Evolutionary conservation across 2,888 invertebrate species (phyloP), one percentile per base, ranked within the genome.

Genomic region (Torymus texanus): DNA sequence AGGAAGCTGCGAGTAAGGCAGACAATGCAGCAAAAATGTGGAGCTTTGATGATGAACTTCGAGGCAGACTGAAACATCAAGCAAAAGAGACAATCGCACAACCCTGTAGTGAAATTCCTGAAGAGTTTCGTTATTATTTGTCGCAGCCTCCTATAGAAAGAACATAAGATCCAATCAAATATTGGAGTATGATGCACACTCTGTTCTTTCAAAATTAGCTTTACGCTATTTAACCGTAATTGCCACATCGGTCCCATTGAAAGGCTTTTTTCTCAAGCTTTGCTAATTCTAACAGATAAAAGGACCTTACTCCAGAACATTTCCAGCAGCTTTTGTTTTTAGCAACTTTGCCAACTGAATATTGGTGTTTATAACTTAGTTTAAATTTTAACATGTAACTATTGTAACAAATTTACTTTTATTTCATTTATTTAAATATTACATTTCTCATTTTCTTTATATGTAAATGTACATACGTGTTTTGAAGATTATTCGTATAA

Each of bases 201-300:
- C 29, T 41, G 14, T 5, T 3, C 16, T 63, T 2, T 2, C 29
- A 14, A 63, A 63, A 29, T 24, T 63, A 63, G 63, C 63, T 2
- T 41, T 29, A 1, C 29, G 63, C 8, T 63, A 63, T 41, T 63
- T 63, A 63, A 41, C 63, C 14, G 41, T 63, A 8, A n/a, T 63
- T 41, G 63, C 63, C 5, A 63, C 63, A 29, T 63, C 63, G 8
- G 63, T 63, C 1, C 63, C 41, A 24, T 24, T n/a, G 63, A 41
- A 63, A 13, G 41, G 11, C 41, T 29, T 2, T 63, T 63, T 14
- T 63, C 63, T 0, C 29, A 29, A 29, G 63, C 63, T 2, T 13
- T 8, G 13, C 5, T 63, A 10, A n/a, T 63, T 29, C 41, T 63
- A 41, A 41, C 63, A 16, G 41, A 63, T 14, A 63, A 63, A 5